Evolutionary conservation across 2,888 invertebrate species (phyloP), one percentile per base, ranked within the genome.

Genomic region (Tenodera sinensis): DNA sequence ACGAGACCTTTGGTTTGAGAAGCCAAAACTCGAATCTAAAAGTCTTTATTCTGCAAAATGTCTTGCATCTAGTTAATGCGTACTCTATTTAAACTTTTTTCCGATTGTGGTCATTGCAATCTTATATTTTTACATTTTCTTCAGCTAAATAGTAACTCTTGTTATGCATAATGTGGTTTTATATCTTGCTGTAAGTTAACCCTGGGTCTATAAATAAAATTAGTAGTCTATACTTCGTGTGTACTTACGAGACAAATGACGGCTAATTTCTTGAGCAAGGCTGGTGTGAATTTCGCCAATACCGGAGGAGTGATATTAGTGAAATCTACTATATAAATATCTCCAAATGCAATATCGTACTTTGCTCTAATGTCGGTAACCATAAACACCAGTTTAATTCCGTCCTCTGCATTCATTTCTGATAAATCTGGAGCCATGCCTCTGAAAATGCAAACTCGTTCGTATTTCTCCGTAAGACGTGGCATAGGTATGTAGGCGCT

Each of bases 231-330:
- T 42, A 42, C 12, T 42, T 12, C 12, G 0, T 1, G 12, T 42
- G 12, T 71, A 71, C 54, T 71, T 71, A 71, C 54, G 0, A 71
- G 20, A 25, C 54, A 71, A 15, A 71, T 4, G 4, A 71, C 54
- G 4, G 15, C 54, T 1, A 71, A 0, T 71, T 71, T 71, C 54
- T 71, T 71, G 4, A 71, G 15, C 6, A 71, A 20, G 3, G 54
- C 2, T 71, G 54, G 54, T 1, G 54, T 71, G 92, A 92, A 92
- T 90, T 93, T 93, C 6, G 93, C 92, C 88, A 92, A 92, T 90
- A 93, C 93, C 4, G 91, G 92, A 2, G 92, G 91, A n/a, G 92
- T 91, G 88, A 92, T 92, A 84, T 93, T 92, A 93, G 93, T 82
- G 88, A 90, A 27, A 86, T 90, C 88, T 27, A 84, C 34, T 15